phyloP scores from a whole-genome alignment of 2,113 vertebrate genomes.

The Riparia riparia region DNA sequence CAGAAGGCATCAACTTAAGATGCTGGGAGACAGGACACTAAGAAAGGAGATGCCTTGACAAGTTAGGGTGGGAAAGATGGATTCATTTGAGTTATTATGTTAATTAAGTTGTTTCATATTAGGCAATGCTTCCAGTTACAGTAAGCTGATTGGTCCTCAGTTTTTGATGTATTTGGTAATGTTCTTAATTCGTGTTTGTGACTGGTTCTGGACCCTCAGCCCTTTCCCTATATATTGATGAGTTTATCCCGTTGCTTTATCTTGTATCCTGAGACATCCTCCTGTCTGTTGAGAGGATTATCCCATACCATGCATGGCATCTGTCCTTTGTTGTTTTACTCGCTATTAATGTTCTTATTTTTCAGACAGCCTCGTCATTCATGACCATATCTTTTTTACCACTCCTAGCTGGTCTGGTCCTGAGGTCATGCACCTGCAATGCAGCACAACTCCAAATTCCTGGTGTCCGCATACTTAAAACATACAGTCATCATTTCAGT shows the following conservation, averaged over 20 bases:
- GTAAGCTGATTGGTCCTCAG: neutral
- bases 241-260: neutral
- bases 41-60: neutral
- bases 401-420: fast-evolving
- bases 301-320: neutral
- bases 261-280: neutral
- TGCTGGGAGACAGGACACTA: neutral
- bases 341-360: neutral
- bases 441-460: neutral
- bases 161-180: neutral
- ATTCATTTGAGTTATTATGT: neutral
- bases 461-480: fast-evolving
- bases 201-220: neutral
- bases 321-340: neutral
- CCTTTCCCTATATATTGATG: neutral
- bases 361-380: neutral
- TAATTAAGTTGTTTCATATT: neutral
- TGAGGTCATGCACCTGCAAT: fast-evolving
- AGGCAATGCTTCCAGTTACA: neutral
- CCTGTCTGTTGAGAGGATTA: neutral
- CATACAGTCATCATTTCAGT: neutral
- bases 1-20: neutral
- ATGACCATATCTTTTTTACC: neutral
- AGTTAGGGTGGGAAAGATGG: neutral
- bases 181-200: neutral